These are phyloP conservation scores for Panonychus citri DNA, from an alignment of 1,140 invertebrate species.

Conservation along the genomic window DNA sequence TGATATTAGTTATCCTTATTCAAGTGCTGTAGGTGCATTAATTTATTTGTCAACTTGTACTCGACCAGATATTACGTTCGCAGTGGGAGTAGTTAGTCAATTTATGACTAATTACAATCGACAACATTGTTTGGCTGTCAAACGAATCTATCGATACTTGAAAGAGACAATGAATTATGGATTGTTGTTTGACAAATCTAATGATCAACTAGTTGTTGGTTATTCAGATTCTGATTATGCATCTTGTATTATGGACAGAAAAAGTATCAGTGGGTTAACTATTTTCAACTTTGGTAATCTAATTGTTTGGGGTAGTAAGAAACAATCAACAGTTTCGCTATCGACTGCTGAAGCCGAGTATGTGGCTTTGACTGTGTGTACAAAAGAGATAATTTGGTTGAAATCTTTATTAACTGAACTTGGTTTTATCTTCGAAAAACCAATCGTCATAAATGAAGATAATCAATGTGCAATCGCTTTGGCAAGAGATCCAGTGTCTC, in stretches of 20 bases:
- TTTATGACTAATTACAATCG: conserved; percentile 16
- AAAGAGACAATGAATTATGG: conserved; percentile 17
- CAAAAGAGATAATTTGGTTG: conserved; percentile 19
- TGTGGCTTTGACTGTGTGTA: conserved; percentile 20
- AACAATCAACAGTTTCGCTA: conserved; percentile 18
- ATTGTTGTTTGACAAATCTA: neutral
- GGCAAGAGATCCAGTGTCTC: conserved; percentile 11
- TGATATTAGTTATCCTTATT: conserved; percentile 11
- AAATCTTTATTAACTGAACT: conserved; percentile 5
- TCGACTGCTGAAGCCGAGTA: conserved; percentile 22
- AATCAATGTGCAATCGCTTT: conserved; percentile 17
- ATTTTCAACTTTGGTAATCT: conserved; percentile 16
- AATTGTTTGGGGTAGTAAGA: conserved; percentile 17
- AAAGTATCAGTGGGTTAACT: neutral
- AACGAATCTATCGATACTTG: conserved; percentile 14
- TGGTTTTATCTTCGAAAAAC: neutral
- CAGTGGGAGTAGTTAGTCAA: conserved; percentile 24
- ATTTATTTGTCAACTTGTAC: conserved; percentile 23
- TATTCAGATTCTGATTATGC: conserved; percentile 8
- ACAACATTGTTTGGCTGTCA: conserved; percentile 19
- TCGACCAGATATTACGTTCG: conserved; percentile 25
- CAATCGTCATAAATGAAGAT: conserved; percentile 7
- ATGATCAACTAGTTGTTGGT: neutral
- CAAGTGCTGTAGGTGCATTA: conserved; percentile 15
- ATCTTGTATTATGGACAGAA: conserved; percentile 1